These are phyloP conservation scores for Acronicta leporina DNA, from an alignment of 2,888 invertebrate genomes.

Conservation along the genomic window DNA sequence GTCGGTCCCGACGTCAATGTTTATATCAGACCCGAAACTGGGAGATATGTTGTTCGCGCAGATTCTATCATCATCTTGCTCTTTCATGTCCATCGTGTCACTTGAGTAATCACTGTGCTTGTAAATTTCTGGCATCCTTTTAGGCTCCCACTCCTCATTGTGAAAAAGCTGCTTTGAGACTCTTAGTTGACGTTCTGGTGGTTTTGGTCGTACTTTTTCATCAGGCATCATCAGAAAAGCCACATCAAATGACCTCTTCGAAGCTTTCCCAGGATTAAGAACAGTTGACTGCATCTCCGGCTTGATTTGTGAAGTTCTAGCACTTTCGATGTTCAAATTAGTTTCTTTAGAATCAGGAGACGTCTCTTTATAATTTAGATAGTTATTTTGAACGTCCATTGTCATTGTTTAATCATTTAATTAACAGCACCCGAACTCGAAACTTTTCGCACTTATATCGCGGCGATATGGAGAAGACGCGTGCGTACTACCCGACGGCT, in stretches of 20 bases:
- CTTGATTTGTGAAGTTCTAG: slow-evolving; percentile 84
- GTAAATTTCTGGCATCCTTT: slow-evolving; percentile 80
- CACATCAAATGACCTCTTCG: slow-evolving; percentile 96
- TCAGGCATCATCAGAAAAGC: slow-evolving; percentile 97
- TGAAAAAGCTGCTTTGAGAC: slow-evolving; percentile 86
- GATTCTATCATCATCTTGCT: slow-evolving; percentile 81
- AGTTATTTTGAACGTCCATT: slow-evolving; percentile 91
- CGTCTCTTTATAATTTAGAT: slow-evolving; percentile 84
- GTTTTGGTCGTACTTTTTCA: slow-evolving; percentile 92
- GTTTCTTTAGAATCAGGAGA: slow-evolving; percentile 85
- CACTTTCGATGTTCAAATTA: slow-evolving; percentile 83
- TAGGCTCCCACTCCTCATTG: slow-evolving; percentile 85
- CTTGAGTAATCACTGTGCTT: slow-evolving; percentile 82
- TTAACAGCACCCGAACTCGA: slow-evolving; percentile 72
- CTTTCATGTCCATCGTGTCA: slow-evolving; percentile 77
- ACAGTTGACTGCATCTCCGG: slow-evolving; percentile 78
- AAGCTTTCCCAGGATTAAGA: slow-evolving; percentile 77
- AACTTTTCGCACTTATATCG: slow-evolving; percentile 87
- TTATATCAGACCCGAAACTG: slow-evolving; percentile 83
- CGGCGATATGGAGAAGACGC: slow-evolving; percentile 71
- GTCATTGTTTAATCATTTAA: slow-evolving; percentile 90
- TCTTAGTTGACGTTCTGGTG: slow-evolving; percentile 87
- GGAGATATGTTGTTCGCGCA: slow-evolving; percentile 84
- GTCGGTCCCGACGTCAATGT: slow-evolving; percentile 87
- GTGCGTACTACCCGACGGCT: slow-evolving; percentile 82